These are phyloP conservation scores for Aphelocoma californica DNA, from an alignment of 2,797 vertebrate genomes.

Conservation along the genomic window DNA sequence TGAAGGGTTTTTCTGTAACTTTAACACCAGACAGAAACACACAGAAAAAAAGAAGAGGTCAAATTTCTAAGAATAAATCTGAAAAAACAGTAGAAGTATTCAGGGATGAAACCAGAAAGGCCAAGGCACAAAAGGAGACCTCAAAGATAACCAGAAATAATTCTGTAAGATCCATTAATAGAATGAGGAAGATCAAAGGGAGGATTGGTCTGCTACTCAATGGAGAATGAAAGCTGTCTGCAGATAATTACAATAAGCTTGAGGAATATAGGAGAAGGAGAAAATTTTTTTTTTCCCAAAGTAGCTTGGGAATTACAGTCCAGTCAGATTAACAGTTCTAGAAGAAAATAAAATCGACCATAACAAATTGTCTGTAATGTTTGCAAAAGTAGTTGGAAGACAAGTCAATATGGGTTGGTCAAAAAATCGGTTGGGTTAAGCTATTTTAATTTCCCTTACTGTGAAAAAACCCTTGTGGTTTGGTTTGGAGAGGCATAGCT, in stretches of 20 bases:
- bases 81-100: background rate
- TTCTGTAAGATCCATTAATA: constrained; percentile 22
- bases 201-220: background rate
- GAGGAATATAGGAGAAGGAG: background rate
- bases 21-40: background rate
- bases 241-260: constrained; percentile 39
- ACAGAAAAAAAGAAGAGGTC: background rate
- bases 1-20: background rate
- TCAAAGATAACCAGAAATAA: constrained; percentile 57
- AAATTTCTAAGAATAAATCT: constrained; percentile 26
- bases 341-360: background rate
- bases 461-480: background rate
- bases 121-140: constrained; percentile 30
- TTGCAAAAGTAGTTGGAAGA: background rate
- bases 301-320: background rate
- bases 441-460: background rate
- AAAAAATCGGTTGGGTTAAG: background rate
- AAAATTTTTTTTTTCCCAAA: background rate
- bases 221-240: constrained; percentile 42
- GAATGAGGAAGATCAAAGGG: constrained; percentile 46
- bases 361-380: background rate
- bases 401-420: background rate
- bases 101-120: constrained; percentile 15
- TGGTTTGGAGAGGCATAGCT: background rate
- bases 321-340: background rate